These are phyloP conservation scores for Gopherus flavomarginatus DNA, from an alignment of 2,113 vertebrate species.

Conservation along the genomic window DNA sequence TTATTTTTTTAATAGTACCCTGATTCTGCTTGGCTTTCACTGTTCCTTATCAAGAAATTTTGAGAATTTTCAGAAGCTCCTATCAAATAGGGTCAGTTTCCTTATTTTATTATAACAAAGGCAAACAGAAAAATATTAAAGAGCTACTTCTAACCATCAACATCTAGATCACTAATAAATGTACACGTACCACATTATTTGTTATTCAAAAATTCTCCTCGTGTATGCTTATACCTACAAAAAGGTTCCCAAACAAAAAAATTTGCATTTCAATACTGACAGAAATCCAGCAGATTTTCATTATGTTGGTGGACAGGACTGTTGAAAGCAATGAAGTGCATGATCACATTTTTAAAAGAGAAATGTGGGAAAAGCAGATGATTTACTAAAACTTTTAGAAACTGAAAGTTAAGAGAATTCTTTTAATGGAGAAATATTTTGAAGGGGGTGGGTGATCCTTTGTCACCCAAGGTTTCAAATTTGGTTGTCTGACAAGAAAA, in stretches of 20 bases:
- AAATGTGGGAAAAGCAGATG: background rate
- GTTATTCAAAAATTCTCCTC: fast-evolving
- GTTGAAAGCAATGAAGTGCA: background rate
- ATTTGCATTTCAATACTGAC: background rate
- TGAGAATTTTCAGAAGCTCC: background rate
- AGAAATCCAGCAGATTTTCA: background rate
- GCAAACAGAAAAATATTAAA: background rate
- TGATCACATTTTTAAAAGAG: background rate
- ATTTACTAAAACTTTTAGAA: background rate
- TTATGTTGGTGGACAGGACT: background rate
- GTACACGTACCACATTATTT: fast-evolving
- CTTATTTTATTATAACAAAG: background rate
- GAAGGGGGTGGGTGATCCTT: no score
- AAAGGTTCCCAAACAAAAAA: background rate
- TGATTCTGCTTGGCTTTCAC: background rate
- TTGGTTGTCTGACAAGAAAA: no score
- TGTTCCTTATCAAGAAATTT: background rate
- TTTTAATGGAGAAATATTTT: no score
- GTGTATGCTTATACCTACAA: background rate
- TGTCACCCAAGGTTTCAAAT: no score
- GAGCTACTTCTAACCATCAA: background rate
- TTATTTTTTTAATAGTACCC: background rate
- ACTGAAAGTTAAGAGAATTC: background rate
- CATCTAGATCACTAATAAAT: background rate
- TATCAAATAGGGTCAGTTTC: background rate